Percentiles rank a stretch among this genome's conserved stretches.
phyloP scores from a whole-genome alignment of 2,113 vertebrate species.

The Rhipidura dahli region DNA sequence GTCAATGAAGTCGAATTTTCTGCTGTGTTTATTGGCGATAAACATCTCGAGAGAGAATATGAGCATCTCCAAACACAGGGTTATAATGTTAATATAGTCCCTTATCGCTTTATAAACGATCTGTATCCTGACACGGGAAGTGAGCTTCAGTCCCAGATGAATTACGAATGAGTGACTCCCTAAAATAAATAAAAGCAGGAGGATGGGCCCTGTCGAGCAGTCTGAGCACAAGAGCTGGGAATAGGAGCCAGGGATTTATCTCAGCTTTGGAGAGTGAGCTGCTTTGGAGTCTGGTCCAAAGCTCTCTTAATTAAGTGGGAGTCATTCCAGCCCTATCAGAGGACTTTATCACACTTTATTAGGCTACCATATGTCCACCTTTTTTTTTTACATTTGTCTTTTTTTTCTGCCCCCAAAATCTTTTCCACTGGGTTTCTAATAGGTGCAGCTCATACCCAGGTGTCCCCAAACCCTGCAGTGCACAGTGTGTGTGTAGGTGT shows the following conservation, averaged over 20 bases:
- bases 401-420: not conserved
- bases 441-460: not conserved
- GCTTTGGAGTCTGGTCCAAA: constrained; percentile 41
- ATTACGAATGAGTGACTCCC: constrained; percentile 32
- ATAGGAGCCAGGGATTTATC: constrained; percentile 47
- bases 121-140: constrained; percentile 52
- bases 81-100: constrained; percentile 26
- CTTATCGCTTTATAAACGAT: constrained; percentile 26
- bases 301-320: constrained; percentile 27
- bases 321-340: constrained; percentile 40
- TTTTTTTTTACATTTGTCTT: not conserved
- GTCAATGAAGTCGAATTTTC: constrained; percentile 25
- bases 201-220: not conserved
- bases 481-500: not conserved
- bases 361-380: constrained; percentile 27
- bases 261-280: constrained; percentile 27
- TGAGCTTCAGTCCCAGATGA: constrained; percentile 9
- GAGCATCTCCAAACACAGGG: constrained; percentile 14
- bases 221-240: constrained; percentile 15
- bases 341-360: constrained; percentile 51
- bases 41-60: constrained; percentile 18
- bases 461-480: not conserved
- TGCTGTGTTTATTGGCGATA: not conserved
- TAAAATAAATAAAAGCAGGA: constrained; percentile 48
- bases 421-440: not conserved